Evolutionary conservation across 2,113 vertebrate genomes (phyloP).

Genomic region (Ictalurus furcatus): DNA sequence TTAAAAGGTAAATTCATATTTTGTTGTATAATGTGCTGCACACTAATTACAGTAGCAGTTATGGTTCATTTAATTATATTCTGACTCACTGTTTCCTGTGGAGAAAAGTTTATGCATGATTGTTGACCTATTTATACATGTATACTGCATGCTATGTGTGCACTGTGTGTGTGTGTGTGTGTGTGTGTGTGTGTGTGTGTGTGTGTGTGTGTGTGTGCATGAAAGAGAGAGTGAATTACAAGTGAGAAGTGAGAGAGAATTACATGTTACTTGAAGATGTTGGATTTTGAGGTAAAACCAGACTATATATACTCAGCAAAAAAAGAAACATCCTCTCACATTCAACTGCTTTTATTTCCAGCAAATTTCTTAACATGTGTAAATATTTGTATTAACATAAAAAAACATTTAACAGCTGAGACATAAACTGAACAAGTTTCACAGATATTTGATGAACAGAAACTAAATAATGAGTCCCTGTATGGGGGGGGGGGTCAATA

Average conservation of each 20-base stretch:
- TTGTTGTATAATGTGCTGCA: not conserved
- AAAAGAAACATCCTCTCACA: no score
- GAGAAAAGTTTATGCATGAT: constrained; percentile 14
- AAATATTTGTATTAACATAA: no score
- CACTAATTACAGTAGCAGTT: not conserved
- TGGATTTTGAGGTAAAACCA: not conserved
- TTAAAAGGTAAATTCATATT: not conserved
- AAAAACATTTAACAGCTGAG: no score
- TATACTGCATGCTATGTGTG: constrained; percentile 20
- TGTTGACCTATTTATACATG: constrained; percentile 19
- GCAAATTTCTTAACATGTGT: no score
- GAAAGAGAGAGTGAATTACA: constrained; percentile 16
- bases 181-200: constrained; percentile 27
- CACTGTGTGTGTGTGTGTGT: constrained; percentile 32
- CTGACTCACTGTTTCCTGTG: not conserved
- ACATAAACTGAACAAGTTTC: no score
- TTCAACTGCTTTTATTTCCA: no score
- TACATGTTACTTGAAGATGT: constrained; percentile 21
- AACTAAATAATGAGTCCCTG: no score
- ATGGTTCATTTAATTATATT: not conserved
- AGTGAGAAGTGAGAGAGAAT: not conserved
- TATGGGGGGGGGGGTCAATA: no score
- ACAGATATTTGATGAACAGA: no score
- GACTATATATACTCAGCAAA: not conserved
- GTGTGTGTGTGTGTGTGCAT: constrained; percentile 20